These are phyloP conservation scores for Illadopsis cleaveri DNA, from an alignment of 2,113 vertebrate species.

Conservation along the genomic window DNA sequence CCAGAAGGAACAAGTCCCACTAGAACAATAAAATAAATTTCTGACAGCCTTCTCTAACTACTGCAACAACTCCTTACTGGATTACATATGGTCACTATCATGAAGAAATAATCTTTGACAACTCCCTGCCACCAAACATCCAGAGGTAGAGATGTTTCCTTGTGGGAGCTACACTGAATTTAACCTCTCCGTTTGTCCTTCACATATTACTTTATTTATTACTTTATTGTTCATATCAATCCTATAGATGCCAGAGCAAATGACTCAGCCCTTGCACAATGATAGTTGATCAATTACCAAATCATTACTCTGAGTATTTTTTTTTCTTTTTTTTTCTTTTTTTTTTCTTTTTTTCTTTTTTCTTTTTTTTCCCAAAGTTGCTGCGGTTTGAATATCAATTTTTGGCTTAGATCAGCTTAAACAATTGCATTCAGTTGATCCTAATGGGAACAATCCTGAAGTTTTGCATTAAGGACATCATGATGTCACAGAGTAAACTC, in stretches of 20 bases:
- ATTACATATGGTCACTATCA: not conserved
- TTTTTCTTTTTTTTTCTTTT: not conserved
- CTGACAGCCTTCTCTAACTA: not conserved
- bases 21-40: not conserved
- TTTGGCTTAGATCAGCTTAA: constrained; percentile 2
- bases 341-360: not conserved
- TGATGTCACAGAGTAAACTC: constrained; percentile 10
- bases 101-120: not conserved
- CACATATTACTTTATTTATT: not conserved
- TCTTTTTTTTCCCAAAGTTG: not conserved
- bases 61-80: not conserved
- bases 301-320: not conserved
- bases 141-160: not conserved
- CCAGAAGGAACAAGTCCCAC: not conserved
- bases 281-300: not conserved
- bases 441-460: not conserved
- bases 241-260: not conserved
- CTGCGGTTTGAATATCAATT: not conserved
- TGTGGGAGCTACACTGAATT: not conserved
- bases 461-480: not conserved
- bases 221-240: not conserved
- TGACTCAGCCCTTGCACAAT: not conserved
- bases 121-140: not conserved
- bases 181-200: not conserved
- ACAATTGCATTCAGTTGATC: not conserved